Evolutionary conservation across 2,113 vertebrate genomes (phyloP).

Genomic region (Malurus cyaneus): DNA sequence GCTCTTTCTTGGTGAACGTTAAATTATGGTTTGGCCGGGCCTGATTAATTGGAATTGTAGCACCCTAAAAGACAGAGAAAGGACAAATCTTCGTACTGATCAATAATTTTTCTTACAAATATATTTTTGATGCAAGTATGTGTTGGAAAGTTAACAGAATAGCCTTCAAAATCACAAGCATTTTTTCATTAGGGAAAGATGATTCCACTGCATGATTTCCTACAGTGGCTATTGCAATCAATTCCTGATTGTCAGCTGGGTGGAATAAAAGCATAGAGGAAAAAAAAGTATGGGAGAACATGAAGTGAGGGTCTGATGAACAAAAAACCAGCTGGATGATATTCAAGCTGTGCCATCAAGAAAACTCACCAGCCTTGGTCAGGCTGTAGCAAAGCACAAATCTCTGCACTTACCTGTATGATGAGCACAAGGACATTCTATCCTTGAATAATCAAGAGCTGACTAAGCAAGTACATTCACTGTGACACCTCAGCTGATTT

Average conservation of each 20-base stretch:
- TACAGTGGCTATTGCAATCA: neutral
- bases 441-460: neutral
- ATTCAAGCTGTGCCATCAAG: neutral
- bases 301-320: neutral
- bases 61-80: constrained; percentile 68
- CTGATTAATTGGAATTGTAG: constrained; percentile 86
- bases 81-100: neutral
- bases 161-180: neutral
- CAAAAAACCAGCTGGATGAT: neutral
- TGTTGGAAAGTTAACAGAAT: neutral
- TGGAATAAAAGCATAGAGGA: neutral
- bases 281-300: neutral
- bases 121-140: neutral
- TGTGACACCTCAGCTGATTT: neutral
- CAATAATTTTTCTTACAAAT: neutral
- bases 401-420: neutral
- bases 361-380: neutral
- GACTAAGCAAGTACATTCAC: neutral
- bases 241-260: neutral
- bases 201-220: neutral
- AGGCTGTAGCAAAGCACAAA: neutral
- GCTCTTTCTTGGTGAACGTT: constrained; percentile 85
- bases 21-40: constrained; percentile 83
- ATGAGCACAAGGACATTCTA: neutral
- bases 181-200: neutral